A percentile compares a stretch with the other conserved stretches of the same genome.
phyloP scores from a whole-genome alignment of 2,797 vertebrate genomes.

The Onychomys leucogaster region DNA sequence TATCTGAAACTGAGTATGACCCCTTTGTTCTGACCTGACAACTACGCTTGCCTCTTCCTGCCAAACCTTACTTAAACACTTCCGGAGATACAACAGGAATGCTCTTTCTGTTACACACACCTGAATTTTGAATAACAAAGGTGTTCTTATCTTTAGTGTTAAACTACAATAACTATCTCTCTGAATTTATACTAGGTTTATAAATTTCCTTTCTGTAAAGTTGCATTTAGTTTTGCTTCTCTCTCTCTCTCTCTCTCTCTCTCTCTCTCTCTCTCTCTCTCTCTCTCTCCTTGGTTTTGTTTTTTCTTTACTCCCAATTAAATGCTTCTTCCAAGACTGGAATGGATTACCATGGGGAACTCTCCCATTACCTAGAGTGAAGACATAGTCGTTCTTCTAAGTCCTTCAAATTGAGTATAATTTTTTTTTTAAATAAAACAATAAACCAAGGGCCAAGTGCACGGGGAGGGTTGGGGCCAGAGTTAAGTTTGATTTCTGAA shows the following conservation, averaged over 20 bases:
- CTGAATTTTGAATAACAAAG: neutral
- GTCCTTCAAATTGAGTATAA: neutral
- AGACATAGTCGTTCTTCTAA: neutral
- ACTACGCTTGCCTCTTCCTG: neutral
- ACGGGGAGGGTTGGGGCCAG: neutral
- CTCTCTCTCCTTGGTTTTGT: neutral
- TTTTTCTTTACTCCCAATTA: conserved; percentile 4
- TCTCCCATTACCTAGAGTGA: neutral
- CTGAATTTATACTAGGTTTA: neutral
- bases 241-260: neutral
- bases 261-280: neutral
- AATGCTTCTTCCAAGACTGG: conserved; percentile 22
- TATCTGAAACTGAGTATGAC: neutral
- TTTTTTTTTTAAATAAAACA: neutral
- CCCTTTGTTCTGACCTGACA: neutral
- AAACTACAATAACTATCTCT: neutral
- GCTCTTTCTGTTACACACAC: neutral
- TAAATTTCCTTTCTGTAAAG: neutral
- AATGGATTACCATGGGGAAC: neutral
- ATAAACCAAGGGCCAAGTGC: neutral
- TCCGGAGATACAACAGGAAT: neutral
- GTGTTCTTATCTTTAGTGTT: neutral
- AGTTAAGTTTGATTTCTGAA: neutral
- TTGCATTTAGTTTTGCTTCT: neutral
- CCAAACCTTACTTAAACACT: neutral